Base-by-base conservation (phyloP, 1,140 invertebrate species). In the Wiebesia pumilae region DNA sequence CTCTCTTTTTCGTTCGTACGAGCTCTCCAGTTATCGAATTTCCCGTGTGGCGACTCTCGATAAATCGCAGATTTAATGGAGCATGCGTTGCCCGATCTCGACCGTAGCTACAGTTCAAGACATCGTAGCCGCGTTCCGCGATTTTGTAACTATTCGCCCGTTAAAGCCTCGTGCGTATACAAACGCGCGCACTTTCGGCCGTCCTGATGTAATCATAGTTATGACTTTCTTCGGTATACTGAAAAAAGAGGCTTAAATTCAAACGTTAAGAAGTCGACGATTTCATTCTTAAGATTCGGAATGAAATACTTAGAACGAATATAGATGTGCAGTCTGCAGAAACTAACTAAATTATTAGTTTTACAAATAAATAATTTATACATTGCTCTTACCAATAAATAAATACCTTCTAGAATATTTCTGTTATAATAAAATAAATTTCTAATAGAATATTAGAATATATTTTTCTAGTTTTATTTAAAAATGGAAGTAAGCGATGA, bases 21-120 rank as follows among this genome's bases (percentile, higher is more conserved):
- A 6, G 27, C n/a, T 51, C 0, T 6, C 14, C 75, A 69, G 83
- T 80, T 80, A 78, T 85, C 73, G 73, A 85, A 58, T 79, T 77
- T 67, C 58, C 40, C 16, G 6, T 33, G 71, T 65, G 79, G 33
- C 73, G 79, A 84, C 83, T 81, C 43, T 81, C 87, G 87, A 87
- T 87, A 85, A 87, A 87, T 87, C 87, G 83, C 73, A 67, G 67
- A 82, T 85, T 87, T 83, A 87, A 87, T 87, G 87, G 87, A 73
- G 67, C 83, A 71, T 84, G 77, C 75, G 35, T 80, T 21, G 43
- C 84, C 51, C 30, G 73, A 43, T 33, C n/a, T 58, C 83, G 38
- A 30, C 54, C 38, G 43, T 43, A 79, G 62, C 83, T 12, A n/a
- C 84, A 58, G 43, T n/a, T 73, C 33, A 65, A 47, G 27, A 30